phyloP scores from a whole-genome alignment of 2,113 vertebrate genomes.

The Physeter macrocephalus region DNA sequence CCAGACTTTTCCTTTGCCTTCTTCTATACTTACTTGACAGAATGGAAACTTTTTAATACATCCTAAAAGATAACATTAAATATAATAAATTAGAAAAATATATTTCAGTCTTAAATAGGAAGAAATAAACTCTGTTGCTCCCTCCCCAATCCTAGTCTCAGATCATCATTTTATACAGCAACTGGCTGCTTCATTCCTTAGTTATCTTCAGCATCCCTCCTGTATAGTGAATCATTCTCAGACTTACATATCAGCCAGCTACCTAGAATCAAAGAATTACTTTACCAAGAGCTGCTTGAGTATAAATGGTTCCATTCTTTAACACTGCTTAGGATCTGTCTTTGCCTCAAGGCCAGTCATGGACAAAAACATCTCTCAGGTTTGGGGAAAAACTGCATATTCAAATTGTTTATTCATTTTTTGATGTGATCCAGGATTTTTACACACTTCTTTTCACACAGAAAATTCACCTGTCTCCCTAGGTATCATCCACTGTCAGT shows the following conservation, averaged over 20 bases:
- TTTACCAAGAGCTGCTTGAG: neutral
- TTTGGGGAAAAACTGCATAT: neutral
- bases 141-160: neutral
- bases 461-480: neutral
- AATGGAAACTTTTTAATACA: constrained; percentile 89
- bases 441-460: neutral
- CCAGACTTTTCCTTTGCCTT: constrained; percentile 92
- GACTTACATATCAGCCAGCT: neutral
- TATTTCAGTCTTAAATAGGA: neutral
- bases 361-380: neutral
- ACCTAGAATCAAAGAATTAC: neutral
- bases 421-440: neutral
- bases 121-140: neutral
- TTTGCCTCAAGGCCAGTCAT: neutral
- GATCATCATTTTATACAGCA: neutral
- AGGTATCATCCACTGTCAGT: constrained; percentile 28
- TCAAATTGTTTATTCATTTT: neutral
- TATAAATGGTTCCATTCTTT: neutral
- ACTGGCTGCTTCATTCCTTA: neutral
- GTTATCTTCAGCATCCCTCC: neutral
- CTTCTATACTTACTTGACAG: constrained; percentile 92
- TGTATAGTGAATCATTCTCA: neutral
- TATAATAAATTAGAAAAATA: constrained; percentile 41
- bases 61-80: constrained; percentile 76
- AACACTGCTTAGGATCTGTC: neutral